A percentile compares a stretch with the other conserved stretches of the same genome.
Evolutionary conservation across 2,888 invertebrate species (phyloP).

Genomic region (Trichogramma evanescens): DNA sequence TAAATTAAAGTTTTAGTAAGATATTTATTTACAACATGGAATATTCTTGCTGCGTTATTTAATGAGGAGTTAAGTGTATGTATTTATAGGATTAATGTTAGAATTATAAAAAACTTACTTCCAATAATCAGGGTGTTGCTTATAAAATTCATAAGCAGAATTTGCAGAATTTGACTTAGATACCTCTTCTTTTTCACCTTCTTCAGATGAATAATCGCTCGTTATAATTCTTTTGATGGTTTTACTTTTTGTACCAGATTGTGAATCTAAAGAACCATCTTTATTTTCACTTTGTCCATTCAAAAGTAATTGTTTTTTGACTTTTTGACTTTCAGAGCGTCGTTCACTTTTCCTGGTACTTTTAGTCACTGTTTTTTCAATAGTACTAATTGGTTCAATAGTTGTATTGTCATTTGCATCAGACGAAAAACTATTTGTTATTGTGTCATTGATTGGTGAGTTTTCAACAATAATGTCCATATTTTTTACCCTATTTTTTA

Average conservation of each 20-base stretch:
- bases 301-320: constrained; percentile 34
- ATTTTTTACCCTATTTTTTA: constrained; percentile 29
- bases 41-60: too few relatives aligned
- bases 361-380: constrained; percentile 17
- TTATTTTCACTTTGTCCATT: constrained; percentile 40
- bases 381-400: too few relatives aligned
- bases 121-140: constrained; percentile 76
- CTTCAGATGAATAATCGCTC: constrained; percentile 62
- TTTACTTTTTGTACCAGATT: constrained; percentile 30
- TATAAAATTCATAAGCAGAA: constrained; percentile 67
- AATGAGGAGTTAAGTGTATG: too few relatives aligned
- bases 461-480: constrained; percentile 34
- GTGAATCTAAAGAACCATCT: constrained; percentile 27
- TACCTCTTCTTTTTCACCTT: constrained; percentile 50
- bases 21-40: too few relatives aligned
- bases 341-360: constrained; percentile 32
- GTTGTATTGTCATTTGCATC: constrained; percentile 17
- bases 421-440: constrained; percentile 11
- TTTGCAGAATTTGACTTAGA: constrained; percentile 49
- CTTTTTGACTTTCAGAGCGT: constrained; percentile 39
- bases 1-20: too few relatives aligned
- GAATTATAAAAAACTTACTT: constrained; percentile 56
- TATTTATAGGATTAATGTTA: too few relatives aligned
- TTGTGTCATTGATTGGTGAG: constrained; percentile 26
- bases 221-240: constrained; percentile 32